Conservation (phyloP, 2,888 invertebrate species). For the Podabrus alpinus region DNA sequence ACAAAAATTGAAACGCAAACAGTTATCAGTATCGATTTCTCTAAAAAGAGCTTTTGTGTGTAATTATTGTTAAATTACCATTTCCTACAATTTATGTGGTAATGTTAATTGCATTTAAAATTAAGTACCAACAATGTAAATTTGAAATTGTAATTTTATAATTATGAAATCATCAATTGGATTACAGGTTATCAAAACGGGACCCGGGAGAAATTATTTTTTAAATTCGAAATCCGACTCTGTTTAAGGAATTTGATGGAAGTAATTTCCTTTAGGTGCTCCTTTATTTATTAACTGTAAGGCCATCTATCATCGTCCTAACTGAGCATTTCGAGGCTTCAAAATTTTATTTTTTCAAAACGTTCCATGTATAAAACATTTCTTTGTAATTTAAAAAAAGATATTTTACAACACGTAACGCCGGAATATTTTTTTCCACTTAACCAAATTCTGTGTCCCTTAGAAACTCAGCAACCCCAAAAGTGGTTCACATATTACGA, state of each 20-base stretch:
- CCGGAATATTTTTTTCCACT: neutral
- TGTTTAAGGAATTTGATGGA: neutral
- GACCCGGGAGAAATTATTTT: neutral
- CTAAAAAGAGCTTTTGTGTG: neutral
- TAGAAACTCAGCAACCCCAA: neutral
- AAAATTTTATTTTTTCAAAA: neutral
- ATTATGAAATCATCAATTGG: neutral
- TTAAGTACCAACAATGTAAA: neutral
- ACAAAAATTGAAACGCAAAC: neutral
- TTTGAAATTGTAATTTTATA: neutral
- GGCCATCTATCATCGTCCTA: neutral
- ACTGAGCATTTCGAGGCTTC: neutral
- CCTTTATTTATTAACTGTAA: neutral
- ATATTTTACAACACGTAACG: neutral
- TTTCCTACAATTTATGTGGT: neutral
- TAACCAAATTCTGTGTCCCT: neutral
- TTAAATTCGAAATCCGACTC: neutral
- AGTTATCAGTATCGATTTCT: neutral
- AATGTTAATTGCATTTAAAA: neutral
- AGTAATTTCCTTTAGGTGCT: neutral
- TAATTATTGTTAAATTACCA: neutral
- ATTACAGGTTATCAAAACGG: too few relatives aligned
- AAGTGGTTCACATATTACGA: neutral
- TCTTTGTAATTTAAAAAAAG: neutral
- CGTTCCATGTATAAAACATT: neutral